Evolutionary conservation across 30 jellyfish, hydroid and myxozoan genomes (phyloP), one percentile per base, ranked within the genome.

Genomic region (Turritopsis rubra): DNA sequence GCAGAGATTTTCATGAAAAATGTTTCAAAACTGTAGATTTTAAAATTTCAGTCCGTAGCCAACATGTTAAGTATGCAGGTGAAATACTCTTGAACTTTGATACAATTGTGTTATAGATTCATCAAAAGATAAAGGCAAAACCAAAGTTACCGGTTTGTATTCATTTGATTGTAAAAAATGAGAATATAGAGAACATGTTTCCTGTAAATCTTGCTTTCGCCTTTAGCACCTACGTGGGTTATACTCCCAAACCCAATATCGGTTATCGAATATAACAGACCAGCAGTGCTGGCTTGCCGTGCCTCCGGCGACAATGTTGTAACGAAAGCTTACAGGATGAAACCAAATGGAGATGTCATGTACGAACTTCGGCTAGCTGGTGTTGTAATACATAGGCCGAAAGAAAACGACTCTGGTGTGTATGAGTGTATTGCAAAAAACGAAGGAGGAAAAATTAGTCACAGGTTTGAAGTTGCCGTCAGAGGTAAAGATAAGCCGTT

Each of bases 301-400:
- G 88, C 88, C 23, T 20, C 28, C 0, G 79, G 79, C 16, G 52
- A 0, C 16, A 53, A 28, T 24, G 85, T 82, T 4, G 18, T 1
- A 18, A 85, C 71, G 24, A 71, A 66, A 71, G 85, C 88, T 16
- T 82, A 23, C 31, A 31, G 85, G 53, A 16, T 82, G 25, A 66
- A 71, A n/a, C 0, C 70, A 26, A 52, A 82, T 68, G 85, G 85
- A 28, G 29, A 68, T 65, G n/a, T 65, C 24, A 26, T 26, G 53
- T 23, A 31, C 17, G 66, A 82, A 1, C 28, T 82, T 80, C 68
- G 73, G 25, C 85, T 25, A 24, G 20, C 73, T 21, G 88, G 88
- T 18, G 88, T 82, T 16, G 88, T 65, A 18, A 72, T 82, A 21
- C 85, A 65, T 72, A 65, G 8, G 25, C 88, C 88, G 7, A 65